Base-by-base conservation (phyloP, 2,113 vertebrate genomes). In the Melanerpes formicivorus region DNA sequence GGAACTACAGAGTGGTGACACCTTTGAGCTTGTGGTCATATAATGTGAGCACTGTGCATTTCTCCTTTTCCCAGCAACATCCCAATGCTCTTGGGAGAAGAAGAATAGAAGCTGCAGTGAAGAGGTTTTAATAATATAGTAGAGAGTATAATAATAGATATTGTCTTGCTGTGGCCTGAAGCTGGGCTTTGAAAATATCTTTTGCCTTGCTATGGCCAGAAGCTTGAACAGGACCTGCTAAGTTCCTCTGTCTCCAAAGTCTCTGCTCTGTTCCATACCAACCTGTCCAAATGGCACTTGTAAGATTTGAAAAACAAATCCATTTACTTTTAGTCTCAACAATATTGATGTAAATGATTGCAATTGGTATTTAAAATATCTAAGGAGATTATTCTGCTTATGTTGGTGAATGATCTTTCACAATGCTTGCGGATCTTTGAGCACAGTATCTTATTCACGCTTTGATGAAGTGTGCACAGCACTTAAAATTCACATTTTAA, bases 181-280 rank as follows among this genome's bases (percentile, higher is more conserved):
- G 14, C 21, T 52, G 87, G 9, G 3, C 27, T 74, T 74, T 67
- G 30, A 48, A 29, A 71, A 32, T 21, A 64, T 5, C 16, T 52
- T 50, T 46, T 65, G 25, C 5, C 40, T 82, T 4, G 2, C 48
- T 44, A 7, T 55, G 42, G 23, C 18, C 74, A 44, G 54, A 66
- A 84, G 40, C n/a, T 42, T 50, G 14, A 69, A 85, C 2, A 59
- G 27, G 32, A 32, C 27, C 8, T 80, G 23, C 32, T 32, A 37
- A 64, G 16, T 18, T 70, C n/a, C 56, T 75, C 58, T 66, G 6
- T 44, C 22, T 80, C 42, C 69, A 14, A 70, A 63, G 14, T 37
- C 37, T 18, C 6, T 0, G 1, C 4, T 60, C 42, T 2, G 1
- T 5, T 65, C 30, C n/a, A n/a, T 58, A 65, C 63, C 26, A 84